Percentiles rank a stretch among this genome's conserved stretches.
phyloP scores from a whole-genome alignment of 2,888 invertebrate species.

The Diadegma fenestrale region DNA sequence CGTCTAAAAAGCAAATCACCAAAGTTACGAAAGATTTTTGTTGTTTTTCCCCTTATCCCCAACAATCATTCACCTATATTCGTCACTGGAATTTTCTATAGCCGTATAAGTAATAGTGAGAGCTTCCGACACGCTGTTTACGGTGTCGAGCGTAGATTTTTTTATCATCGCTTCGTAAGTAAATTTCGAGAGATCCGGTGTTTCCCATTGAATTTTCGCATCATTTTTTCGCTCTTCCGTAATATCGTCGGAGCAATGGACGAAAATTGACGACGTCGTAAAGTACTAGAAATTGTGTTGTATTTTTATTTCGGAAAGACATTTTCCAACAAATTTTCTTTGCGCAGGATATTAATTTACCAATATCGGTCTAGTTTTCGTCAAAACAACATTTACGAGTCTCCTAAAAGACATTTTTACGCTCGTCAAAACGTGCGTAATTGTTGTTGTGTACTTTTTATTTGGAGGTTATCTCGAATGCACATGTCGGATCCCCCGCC shows the following conservation, averaged over 20 bases:
- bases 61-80: constrained; percentile 78
- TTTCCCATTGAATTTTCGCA: constrained; percentile 76
- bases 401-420: constrained; percentile 65
- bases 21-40: neutral
- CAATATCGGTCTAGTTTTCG: constrained; percentile 66
- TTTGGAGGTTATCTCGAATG: constrained; percentile 1
- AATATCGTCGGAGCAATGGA: constrained; percentile 65
- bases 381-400: constrained; percentile 67
- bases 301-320: neutral
- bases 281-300: constrained; percentile 71
- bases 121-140: constrained; percentile 79
- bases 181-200: constrained; percentile 74
- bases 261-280: constrained; percentile 72
- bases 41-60: neutral
- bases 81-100: constrained; percentile 78
- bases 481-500: neutral
- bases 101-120: constrained; percentile 80
- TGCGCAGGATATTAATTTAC: constrained; percentile 64
- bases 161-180: constrained; percentile 81
- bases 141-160: constrained; percentile 79
- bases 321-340: neutral
- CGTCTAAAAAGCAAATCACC: constrained; percentile 71
- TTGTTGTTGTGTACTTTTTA: neutral
- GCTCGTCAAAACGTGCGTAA: neutral
- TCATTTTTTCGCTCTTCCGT: constrained; percentile 64